Evolutionary conservation across 2,113 vertebrate genomes (phyloP).

Genomic region (Narcine bancroftii): DNA sequence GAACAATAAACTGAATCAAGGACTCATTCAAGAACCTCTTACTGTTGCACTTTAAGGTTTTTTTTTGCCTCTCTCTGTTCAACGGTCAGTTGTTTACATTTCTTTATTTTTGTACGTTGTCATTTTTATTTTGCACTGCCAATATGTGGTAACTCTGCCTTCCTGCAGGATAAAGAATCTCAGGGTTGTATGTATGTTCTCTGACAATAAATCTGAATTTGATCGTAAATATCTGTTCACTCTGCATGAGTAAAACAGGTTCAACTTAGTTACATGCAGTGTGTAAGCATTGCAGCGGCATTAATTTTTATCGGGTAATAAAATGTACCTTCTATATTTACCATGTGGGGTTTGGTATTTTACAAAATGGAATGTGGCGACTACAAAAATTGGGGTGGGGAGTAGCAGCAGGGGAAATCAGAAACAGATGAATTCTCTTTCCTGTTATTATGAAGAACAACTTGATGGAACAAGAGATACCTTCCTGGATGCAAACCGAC

Average conservation of each 20-base stretch:
- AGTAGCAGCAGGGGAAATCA: background rate
- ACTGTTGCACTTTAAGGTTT: too few species aligned
- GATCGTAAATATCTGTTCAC: background rate
- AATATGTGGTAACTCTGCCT: too few species aligned
- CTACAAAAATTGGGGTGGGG: background rate
- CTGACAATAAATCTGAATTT: too few species aligned
- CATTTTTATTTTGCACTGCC: too few species aligned
- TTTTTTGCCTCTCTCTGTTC: too few species aligned
- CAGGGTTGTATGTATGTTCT: too few species aligned
- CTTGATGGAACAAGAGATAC: background rate
- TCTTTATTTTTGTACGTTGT: too few species aligned
- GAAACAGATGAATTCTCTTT: background rate
- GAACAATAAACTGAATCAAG: too few species aligned
- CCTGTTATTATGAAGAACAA: background rate
- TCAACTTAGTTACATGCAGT: background rate
- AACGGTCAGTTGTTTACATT: too few species aligned
- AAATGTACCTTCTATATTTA: constrained; percentile 20
- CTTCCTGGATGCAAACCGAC: background rate
- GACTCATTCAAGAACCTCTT: too few species aligned
- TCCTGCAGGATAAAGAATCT: too few species aligned
- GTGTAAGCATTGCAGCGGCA: background rate
- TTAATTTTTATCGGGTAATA: background rate
- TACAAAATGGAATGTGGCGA: background rate
- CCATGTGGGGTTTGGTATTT: background rate
- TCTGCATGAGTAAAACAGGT: background rate